Conservation (phyloP, 2,888 invertebrate genomes). For the Eucera pruinosa region DNA sequence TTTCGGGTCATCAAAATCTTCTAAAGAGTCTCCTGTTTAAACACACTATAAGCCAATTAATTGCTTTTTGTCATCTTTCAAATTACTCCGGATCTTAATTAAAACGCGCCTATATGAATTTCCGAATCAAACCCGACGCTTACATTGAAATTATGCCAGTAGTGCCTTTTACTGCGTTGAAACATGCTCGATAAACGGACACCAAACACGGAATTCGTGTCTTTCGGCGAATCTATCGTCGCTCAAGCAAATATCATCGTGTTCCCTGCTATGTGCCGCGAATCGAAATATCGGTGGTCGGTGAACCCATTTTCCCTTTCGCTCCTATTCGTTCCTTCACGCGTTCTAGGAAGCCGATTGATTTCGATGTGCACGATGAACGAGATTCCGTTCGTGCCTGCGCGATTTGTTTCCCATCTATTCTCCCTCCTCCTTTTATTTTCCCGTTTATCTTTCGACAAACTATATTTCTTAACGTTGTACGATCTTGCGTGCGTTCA, state of each 20-base stretch:
- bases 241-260: conserved; percentile 16
- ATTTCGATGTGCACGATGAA: conserved; percentile 75
- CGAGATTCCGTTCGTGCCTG: conserved; percentile 60
- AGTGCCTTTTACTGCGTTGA: neutral
- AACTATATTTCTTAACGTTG: neutral
- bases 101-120: neutral
- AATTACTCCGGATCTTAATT: conserved; percentile 3
- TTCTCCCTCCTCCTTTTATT: neutral
- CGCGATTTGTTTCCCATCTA: conserved; percentile 41
- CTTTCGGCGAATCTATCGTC: neutral
- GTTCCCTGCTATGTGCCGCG: neutral
- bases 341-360: conserved; percentile 39
- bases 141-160: conserved; percentile 18
- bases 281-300: conserved; percentile 16
- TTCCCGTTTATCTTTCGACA: neutral
- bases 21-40: neutral
- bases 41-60: neutral
- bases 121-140: neutral
- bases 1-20: neutral
- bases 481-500: conserved; percentile 11
- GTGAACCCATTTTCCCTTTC: conserved; percentile 13
- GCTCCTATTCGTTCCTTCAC: conserved; percentile 24
- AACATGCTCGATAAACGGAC: conserved; percentile 18
- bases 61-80: neutral
- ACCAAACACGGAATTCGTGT: neutral